Evolutionary conservation across 2,888 invertebrate species (phyloP), one percentile per base, ranked within the genome.

Genomic region (Euplexia lucipara): DNA sequence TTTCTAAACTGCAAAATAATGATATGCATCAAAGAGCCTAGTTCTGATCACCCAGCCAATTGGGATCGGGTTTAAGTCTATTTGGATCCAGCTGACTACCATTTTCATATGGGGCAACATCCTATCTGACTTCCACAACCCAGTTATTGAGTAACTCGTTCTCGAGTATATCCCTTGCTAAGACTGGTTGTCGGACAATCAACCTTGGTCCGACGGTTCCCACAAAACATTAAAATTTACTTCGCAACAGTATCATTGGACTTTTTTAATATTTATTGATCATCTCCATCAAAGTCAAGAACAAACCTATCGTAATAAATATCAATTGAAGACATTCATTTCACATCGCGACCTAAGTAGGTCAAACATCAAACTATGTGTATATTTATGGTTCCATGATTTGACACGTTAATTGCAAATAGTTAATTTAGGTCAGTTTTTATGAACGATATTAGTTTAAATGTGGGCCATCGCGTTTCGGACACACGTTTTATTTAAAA

Each of bases 231-330:
- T 26, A 37, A 52, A 32, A 16, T 12, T 54, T 60, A 41, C 70
- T 57, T 52, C 48, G 53, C n/a, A 62, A 68, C 2, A 20, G 48
- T 12, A 34, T 30, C 53, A 65, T 70, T 57, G 18, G 53, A 22
- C 57, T 39, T 30, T 59, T 75, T 54, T 53, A 60, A 65, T 70
- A 56, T 42, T 44, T 48, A 53, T 26, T 41, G 1, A 16, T 7
- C 18, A 32, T 35, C 48, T 41, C 30, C 32, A 48, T 75, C 53
- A 57, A 49, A 53, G 48, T 48, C 64, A 57, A 64, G 48, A 37
- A 49, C 45, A 52, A 14, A 22, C n/a, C 47, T 12, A 48, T 58
- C 32, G 16, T 16, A 30, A 62, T 54, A 45, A 56, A 58, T 58
- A 35, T 42, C 12, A 34, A 45, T 37, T 45, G 16, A 8, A 5